Base-by-base conservation (phyloP, 2,113 vertebrate genomes). In the Otocyon megalotis region DNA sequence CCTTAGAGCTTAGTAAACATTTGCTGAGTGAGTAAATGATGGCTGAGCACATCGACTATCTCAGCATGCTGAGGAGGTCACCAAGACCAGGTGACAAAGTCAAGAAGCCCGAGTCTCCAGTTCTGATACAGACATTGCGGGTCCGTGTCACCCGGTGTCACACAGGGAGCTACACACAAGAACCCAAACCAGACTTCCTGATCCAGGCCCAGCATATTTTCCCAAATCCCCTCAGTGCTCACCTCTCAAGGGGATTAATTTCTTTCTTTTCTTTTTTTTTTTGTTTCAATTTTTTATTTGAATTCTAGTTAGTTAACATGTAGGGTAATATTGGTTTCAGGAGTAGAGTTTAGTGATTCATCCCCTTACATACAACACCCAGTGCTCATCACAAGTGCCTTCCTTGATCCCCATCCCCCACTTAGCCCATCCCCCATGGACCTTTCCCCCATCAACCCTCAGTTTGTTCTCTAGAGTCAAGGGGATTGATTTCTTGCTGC, bases 11-110 rank as follows among this genome's bases (percentile, higher is more conserved):
- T 5, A 0, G 35, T 14, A 24, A 19, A 17, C 0, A 0, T 53
- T 84, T 63, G 62, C 37, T 79, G 76, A 56, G 1, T 56, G n/a
- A 88, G 28, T 37, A 2, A 32, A 11, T 13, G 48, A 65, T 0
- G 3, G 11, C 11, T 1, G 28, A 54, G 19, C 28, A 6, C 17
- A 8, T 8, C 3, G 0, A 13, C 0, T 5, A 2, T 14, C 24
- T 69, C 53, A 10, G 65, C 8, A 0, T 0, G 3, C 22, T n/a
- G 69, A 3, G 48, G 56, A 67, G 50, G 15, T 53, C 58, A 0
- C 4, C 9, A 37, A 28, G 60, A n/a, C 56, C 2, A 8, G 13
- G 11, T 16, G 50, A 37, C 48, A 37, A 7, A 19, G 69, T 37
- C 6, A 30, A 69, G 26, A 24, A 26, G 3, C 0, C 0, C 0